phyloP scores from a whole-genome alignment of 2,113 vertebrate species.

The Lutjanus erythropterus region DNA sequence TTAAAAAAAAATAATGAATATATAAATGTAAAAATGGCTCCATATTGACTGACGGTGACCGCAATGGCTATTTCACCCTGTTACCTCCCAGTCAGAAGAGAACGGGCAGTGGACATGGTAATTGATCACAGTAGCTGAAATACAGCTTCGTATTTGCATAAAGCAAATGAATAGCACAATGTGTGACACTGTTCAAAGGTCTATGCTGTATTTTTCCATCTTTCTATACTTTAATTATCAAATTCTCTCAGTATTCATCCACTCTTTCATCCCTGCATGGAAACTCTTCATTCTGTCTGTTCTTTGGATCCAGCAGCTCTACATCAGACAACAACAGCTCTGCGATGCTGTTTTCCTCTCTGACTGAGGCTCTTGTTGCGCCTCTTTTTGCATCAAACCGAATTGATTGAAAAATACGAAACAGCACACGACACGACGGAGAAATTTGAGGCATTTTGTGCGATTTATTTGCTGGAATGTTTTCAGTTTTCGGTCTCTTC shows the following conservation, averaged over 20 bases:
- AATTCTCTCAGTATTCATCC: not conserved
- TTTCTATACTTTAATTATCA: slow-evolving; percentile 30
- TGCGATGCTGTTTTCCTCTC: slow-evolving; percentile 9
- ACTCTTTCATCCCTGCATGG: not conserved
- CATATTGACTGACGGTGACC: not conserved
- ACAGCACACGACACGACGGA: not conserved
- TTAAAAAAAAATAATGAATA: not conserved
- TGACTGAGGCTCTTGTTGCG: not conserved
- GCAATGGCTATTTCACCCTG: not conserved
- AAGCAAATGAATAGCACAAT: not conserved
- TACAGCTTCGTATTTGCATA: not conserved
- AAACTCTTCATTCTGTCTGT: not conserved
- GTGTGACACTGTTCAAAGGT: not conserved
- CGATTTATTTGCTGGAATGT: slow-evolving; percentile 41
- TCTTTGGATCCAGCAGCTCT: slow-evolving; percentile 28
- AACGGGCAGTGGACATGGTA: not conserved
- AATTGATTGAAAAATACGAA: slow-evolving; percentile 42
- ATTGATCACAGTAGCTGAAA: not conserved
- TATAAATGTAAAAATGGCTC: not conserved
- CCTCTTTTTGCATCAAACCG: slow-evolving; percentile 34
- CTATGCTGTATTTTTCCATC: too few species aligned
- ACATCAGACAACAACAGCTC: slow-evolving; percentile 14
- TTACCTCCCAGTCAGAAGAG: not conserved
- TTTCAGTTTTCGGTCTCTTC: slow-evolving; percentile 29
- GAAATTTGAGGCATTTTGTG: slow-evolving; percentile 14